A percentile compares a stretch with the other conserved stretches of the same genome.
phyloP scores from a whole-genome alignment of 2,113 vertebrate species.

The Mus pahari region DNA sequence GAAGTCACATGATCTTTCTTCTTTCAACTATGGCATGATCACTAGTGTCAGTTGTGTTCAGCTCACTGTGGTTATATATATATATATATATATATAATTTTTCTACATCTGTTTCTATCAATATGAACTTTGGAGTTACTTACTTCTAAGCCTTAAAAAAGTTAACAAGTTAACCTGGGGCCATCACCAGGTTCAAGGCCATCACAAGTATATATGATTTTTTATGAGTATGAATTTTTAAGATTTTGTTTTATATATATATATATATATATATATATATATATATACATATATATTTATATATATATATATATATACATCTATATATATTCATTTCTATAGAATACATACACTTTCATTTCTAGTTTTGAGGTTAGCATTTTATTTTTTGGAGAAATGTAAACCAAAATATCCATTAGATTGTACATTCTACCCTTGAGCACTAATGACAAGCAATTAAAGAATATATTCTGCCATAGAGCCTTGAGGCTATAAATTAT shows the following conservation, averaged over 20 bases:
- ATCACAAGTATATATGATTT: too few species aligned
- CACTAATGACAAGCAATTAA: constrained; percentile 14
- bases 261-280: too few species aligned
- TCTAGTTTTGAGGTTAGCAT: not conserved
- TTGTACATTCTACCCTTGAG: not conserved
- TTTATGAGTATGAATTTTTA: too few species aligned
- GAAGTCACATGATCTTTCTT: not conserved
- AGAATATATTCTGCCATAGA: not conserved
- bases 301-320: too few species aligned
- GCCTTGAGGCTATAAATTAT: not conserved
- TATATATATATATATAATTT: not conserved
- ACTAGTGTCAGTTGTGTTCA: too few species aligned
- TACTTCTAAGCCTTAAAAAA: too few species aligned
- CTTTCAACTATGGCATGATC: not conserved
- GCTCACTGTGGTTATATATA: too few species aligned
- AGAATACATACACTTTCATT: not conserved
- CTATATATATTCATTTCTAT: too few species aligned
- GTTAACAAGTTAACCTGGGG: too few species aligned
- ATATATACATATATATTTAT: too few species aligned
- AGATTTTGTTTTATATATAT: too few species aligned
- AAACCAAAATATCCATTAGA: not conserved
- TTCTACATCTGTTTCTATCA: not conserved
- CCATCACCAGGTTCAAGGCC: too few species aligned
- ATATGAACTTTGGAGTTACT: not conserved
- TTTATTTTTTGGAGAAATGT: not conserved